A percentile compares a stretch with the other conserved stretches of the same genome.
Evolutionary conservation across 1,140 invertebrate species (phyloP).

Genomic region (Cherax quadricarinatus): DNA sequence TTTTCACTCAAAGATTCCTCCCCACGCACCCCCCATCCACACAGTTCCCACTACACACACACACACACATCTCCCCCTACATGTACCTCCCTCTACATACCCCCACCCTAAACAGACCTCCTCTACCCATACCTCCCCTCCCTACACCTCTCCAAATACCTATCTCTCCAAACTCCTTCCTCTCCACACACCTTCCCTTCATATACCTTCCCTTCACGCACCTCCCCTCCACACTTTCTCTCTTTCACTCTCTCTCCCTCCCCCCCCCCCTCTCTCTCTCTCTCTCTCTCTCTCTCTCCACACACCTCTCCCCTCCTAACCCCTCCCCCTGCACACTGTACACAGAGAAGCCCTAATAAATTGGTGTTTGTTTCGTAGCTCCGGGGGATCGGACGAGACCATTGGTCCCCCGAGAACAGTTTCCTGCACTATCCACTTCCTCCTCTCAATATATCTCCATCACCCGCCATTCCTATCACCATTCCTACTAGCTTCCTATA

Average conservation of each 20-base stretch:
- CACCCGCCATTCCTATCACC: no score
- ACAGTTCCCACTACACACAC: no score
- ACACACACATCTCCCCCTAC: background rate
- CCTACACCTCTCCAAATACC: background rate
- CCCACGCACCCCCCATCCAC: background rate
- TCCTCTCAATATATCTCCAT: background rate
- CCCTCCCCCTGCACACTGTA: background rate
- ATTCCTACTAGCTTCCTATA: no score
- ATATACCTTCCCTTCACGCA: background rate
- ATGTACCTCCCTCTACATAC: background rate
- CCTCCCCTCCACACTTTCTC: background rate
- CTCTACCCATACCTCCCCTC: background rate
- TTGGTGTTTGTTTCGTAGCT: constrained; percentile 48
- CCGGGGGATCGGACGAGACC: constrained; percentile 20
- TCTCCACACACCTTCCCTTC: background rate
- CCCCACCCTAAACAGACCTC: background rate
- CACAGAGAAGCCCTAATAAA: constrained; percentile 45
- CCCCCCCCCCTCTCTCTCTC: background rate
- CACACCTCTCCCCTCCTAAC: background rate
- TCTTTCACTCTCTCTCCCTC: background rate
- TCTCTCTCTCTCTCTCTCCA: background rate
- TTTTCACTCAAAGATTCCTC: background rate
- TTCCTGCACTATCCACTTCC: background rate
- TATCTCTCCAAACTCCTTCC: background rate
- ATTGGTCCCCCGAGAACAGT: background rate